phyloP scores from a whole-genome alignment of 2,113 vertebrate genomes.

The Aegithalos caudatus region DNA sequence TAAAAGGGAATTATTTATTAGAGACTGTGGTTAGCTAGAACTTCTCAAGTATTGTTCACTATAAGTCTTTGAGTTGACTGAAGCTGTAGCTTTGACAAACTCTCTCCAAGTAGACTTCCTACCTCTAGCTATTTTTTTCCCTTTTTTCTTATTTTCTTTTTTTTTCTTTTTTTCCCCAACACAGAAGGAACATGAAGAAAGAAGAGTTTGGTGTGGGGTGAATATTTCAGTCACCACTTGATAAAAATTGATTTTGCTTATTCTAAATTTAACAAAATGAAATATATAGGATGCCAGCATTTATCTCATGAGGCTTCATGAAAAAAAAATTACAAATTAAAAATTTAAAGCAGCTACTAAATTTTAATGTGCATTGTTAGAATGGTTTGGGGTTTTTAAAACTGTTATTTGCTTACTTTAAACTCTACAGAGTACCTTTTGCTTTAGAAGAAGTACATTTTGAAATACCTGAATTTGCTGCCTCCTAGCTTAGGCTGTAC shows the following conservation, averaged over 20 bases:
- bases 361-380: neutral
- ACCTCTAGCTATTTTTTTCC: neutral
- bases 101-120: neutral
- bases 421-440: neutral
- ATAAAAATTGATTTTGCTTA: neutral
- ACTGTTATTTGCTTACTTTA: neutral
- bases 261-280: neutral
- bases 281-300: neutral
- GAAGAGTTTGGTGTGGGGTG: neutral
- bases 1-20: neutral
- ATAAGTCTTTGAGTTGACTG: neutral
- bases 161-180: too few relatives aligned
- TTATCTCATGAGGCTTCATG: neutral
- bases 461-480: neutral
- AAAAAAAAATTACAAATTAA: neutral
- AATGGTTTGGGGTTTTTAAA: accelerated
- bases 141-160: too few relatives aligned
- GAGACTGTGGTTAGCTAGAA: neutral
- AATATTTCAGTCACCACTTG: neutral
- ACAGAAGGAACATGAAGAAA: neutral
- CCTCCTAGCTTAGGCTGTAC: neutral
- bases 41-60: neutral
- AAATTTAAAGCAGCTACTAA: neutral
- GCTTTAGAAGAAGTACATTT: neutral
- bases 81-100: neutral